Base-by-base conservation (phyloP, 2,888 invertebrate genomes). In the Drosophila testacea region DNA sequence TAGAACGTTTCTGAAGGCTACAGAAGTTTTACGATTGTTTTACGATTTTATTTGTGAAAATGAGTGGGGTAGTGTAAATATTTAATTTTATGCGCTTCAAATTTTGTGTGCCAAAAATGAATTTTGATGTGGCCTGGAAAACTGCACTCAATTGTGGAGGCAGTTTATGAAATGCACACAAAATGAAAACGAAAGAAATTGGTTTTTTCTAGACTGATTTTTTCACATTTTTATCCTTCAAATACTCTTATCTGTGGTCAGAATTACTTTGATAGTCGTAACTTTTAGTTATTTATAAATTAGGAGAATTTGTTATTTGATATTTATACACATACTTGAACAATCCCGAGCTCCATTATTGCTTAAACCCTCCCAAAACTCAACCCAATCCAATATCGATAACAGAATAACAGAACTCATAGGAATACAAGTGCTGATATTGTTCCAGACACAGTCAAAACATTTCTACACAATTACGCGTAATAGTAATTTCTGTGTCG, bases 401-500 rank as follows among this genome's bases (percentile, higher is more conserved):
- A 60, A 48, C 57, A 41, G 28, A 74, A 50, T 64, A 59, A 44
- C 36, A 61, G 60, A 73, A 59, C 56, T 41, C 61, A 61, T 44
- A 16, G 38, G 32, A 67, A 56, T 34, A 66, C 27, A 63, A 72
- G 41, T 63, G 68, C 69, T 62, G 66, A 67, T 69, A 65, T 52
- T 60, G 56, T 54, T 54, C 63, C 76, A 68, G 70, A 69, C 69
- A 42, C 28, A 50, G 38, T 9, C 60, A 57, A 27, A 57, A 66
- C 67, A 67, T 56, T 66, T 80, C 70, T 65, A 71, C 60, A 69
- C 62, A 82, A 80, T 73, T 75, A 76, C 62, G 59, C 34, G 64
- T 78, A 85, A 73, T 68, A 70, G 70, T 62, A 67, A 72, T 72
- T 68, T 66, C 60, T 66, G 42, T 42, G 44, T 39, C 65, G 50